A percentile compares a stretch with the other conserved stretches of the same genome.
Conservation (phyloP, 2,797 vertebrate genomes). For the Gephyroberyx darwinii region DNA sequence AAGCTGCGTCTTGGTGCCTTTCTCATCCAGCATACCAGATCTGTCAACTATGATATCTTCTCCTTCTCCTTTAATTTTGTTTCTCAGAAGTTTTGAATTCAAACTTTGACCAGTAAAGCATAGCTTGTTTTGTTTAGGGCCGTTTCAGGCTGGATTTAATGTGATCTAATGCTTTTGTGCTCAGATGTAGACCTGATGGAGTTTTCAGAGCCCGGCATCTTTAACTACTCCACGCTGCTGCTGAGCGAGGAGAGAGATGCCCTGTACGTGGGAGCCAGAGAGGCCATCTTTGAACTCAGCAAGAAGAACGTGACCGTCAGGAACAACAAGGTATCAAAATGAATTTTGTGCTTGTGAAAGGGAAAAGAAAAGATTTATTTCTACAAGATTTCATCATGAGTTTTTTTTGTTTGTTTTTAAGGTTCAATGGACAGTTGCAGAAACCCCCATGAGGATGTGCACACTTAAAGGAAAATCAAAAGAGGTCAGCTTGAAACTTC, state of each 20-base stretch:
- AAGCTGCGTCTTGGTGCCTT: not conserved
- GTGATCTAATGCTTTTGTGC: constrained; percentile 3
- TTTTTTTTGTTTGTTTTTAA: constrained; percentile 59
- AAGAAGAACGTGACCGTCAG: constrained; percentile 85
- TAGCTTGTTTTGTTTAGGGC: not conserved
- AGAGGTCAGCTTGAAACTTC: constrained; percentile 81
- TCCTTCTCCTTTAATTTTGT: not conserved
- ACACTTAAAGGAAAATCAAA: constrained; percentile 94
- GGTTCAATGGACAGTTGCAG: constrained; percentile 90
- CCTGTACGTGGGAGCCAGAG: constrained; percentile 92
- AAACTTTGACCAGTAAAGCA: not conserved
- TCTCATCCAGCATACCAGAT: not conserved
- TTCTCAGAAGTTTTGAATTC: not conserved
- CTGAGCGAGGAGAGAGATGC: constrained; percentile 85
- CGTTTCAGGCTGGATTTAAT: not conserved
- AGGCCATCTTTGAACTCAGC: constrained; percentile 91
- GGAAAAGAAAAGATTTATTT: accelerated
- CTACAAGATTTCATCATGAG: not conserved
- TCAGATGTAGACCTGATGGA: constrained; percentile 88
- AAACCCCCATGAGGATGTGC: constrained; percentile 85
- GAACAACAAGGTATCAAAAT: constrained; percentile 85
- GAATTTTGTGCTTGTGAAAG: not conserved
- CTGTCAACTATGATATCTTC: not conserved
- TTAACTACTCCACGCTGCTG: constrained; percentile 93
- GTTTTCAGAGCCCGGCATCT: constrained; percentile 89